Evolutionary conservation across 2,888 invertebrate species (phyloP), one percentile per base, ranked within the genome.

Genomic region (Lissonota sp.): DNA sequence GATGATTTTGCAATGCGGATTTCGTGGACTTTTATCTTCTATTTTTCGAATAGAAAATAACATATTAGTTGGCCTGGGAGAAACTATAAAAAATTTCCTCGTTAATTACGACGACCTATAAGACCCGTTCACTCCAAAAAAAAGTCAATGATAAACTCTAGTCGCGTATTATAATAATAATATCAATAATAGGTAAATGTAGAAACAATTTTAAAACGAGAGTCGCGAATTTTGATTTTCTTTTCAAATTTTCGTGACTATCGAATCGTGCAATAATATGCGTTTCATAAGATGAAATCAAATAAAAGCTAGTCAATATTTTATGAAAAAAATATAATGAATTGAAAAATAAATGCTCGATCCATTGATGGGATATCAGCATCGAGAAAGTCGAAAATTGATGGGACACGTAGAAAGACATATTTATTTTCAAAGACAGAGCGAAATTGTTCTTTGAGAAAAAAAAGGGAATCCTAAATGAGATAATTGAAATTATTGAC

Each of bases 1-100:
- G 44, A 69, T 42, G 60, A 83, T 87, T 85, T 87, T 84, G 73
- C 77, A 82, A 83, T 62, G 60, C 71, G 55, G 53, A 16, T 55
- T 16, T 40, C 46, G 51, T 62, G 51, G 49, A 46, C 26, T 67
- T 67, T 79, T 64, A 44, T 71, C 60, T 26, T 26, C 26, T 26
- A 26, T 77, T 80, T 63, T 46, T 12, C 37, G 37, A 37, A 58
- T 37, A 7, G 37, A 16, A 26, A 44, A 53, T 7, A 8, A 40
- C 14, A 10, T 40, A 53, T 16, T 53, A 53, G 44, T 44, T 44
- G 44, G 4, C 44, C 44, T 44, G 44, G 4, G 6, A 44, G 4
- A 5, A 14, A 12, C 12, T 53, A 53, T 53, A 12, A 14, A 53
- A 14, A 53, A 51, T 40, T 39, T 49, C 14, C 37, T 44, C 63